Percentiles rank a stretch among this genome's conserved stretches.
These are phyloP conservation scores for Drosophila bocki DNA, from an alignment of 1,140 invertebrate species.

Conservation along the genomic window DNA sequence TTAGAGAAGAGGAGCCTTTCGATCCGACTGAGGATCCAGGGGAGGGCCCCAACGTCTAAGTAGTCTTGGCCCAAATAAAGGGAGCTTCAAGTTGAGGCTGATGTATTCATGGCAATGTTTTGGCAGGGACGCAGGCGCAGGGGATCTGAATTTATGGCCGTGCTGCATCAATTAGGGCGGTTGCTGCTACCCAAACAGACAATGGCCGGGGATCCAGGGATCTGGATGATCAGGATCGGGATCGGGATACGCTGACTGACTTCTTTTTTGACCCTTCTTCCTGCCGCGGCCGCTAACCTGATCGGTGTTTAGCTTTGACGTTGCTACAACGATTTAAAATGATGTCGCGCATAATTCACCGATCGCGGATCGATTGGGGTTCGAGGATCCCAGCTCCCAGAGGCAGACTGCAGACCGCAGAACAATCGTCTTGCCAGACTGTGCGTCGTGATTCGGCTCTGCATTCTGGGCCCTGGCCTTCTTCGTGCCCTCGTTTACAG, in stretches of 20 bases:
- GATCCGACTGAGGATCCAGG: not conserved
- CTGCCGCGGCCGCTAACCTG: conserved; percentile 48
- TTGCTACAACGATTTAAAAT: conserved; percentile 82
- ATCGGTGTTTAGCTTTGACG: conserved; percentile 83
- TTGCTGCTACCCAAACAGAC: conserved; percentile 67
- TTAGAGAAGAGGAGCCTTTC: not conserved
- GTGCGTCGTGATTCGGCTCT: conserved; percentile 67
- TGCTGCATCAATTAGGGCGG: conserved; percentile 82
- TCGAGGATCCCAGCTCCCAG: conserved; percentile 29
- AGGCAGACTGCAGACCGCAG: conserved; percentile 13
- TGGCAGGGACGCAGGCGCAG: conserved; percentile 26
- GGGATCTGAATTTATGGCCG: conserved; percentile 73
- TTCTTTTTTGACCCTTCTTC: conserved; percentile 24
- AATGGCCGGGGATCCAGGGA: conserved; percentile 40
- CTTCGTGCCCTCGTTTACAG: conserved; percentile 67
- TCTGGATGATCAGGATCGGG: conserved; percentile 19
- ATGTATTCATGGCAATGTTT: conserved; percentile 72
- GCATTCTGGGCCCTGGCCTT: conserved; percentile 5
- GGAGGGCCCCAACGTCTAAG: not conserved
- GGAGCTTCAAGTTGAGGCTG: conserved; percentile 19
- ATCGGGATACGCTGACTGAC: conserved; percentile 13
- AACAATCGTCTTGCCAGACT: conserved; percentile 66
- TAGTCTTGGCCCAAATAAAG: conserved; percentile 48
- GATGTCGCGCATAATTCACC: conserved; percentile 83
- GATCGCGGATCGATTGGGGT: conserved; percentile 46